Conservation (phyloP, 2,888 invertebrate species). For the Dryobota labecula region DNA sequence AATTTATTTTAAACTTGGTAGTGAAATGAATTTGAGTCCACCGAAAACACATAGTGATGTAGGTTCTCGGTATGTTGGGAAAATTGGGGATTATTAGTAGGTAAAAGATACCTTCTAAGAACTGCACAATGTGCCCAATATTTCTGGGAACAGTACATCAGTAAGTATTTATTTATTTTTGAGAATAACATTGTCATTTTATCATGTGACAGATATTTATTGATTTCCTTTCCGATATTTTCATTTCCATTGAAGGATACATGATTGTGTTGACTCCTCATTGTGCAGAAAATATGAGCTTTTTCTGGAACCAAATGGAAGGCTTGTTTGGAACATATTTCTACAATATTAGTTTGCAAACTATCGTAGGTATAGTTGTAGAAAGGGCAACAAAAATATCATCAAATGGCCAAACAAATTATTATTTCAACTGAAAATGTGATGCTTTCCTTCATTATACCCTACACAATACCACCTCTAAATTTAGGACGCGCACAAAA, state of each 20-base stretch:
- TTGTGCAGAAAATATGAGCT: conserved; percentile 20
- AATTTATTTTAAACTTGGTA: neutral
- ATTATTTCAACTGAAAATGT: neutral
- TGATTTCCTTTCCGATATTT: conserved; percentile 34
- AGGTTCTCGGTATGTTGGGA: neutral
- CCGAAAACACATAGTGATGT: neutral
- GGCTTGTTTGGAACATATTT: conserved; percentile 1
- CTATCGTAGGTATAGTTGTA: neutral
- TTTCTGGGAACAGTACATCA: neutral
- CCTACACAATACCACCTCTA: conserved; percentile 22
- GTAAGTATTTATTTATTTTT: neutral
- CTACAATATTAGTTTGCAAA: neutral
- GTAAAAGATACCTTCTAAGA: neutral
- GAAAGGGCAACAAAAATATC: neutral
- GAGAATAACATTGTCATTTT: conserved; percentile 9
- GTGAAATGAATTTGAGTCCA: neutral
- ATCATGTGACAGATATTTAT: conserved; percentile 29
- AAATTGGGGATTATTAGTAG: neutral
- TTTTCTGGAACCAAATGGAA: neutral
- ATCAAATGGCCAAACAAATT: neutral
- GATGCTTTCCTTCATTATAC: neutral
- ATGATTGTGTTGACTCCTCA: conserved; percentile 1
- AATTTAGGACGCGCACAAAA: conserved; percentile 56
- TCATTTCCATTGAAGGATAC: conserved; percentile 6
- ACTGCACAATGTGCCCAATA: neutral